Conservation (phyloP, 1,140 invertebrate genomes). For the Coelopa frigida region DNA sequence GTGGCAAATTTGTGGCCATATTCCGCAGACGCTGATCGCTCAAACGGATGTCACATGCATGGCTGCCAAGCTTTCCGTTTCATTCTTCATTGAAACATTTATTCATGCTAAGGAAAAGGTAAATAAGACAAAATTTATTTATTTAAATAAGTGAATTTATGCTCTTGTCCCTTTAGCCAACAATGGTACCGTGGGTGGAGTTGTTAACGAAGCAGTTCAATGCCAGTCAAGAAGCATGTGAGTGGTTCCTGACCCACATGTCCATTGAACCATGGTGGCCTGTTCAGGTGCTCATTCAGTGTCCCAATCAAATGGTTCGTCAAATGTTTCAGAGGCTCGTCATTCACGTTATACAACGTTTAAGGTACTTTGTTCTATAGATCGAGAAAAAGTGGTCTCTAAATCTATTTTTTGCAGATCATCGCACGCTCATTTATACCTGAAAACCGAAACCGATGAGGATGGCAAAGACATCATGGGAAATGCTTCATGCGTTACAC, state of each 20-base stretch:
- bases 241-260: slow-evolving; percentile 91
- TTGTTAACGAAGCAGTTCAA: slow-evolving; percentile 91
- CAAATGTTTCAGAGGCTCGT: slow-evolving; percentile 91
- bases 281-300: slow-evolving; percentile 88
- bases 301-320: slow-evolving; percentile 90
- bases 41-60: slow-evolving; percentile 74
- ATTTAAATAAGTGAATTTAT: background rate
- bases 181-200: slow-evolving; percentile 95
- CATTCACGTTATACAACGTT: slow-evolving; percentile 86
- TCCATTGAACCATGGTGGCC: slow-evolving; percentile 90
- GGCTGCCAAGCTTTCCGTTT: slow-evolving; percentile 80
- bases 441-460: slow-evolving; percentile 60
- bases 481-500: slow-evolving; percentile 80
- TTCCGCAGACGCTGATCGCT: slow-evolving; percentile 78
- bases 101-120: slow-evolving; percentile 96
- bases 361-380: slow-evolving; percentile 48
- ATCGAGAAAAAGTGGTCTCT: background rate
- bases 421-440: slow-evolving; percentile 65
- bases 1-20: slow-evolving; percentile 91
- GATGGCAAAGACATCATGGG: slow-evolving; percentile 65
- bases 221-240: slow-evolving; percentile 79
- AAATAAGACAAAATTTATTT: slow-evolving; percentile 11
- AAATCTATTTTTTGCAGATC: slow-evolving; percentile 31
- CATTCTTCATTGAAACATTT: slow-evolving; percentile 93
- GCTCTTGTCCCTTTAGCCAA: slow-evolving; percentile 54